phyloP scores from a whole-genome alignment of 2,888 invertebrate species.

The Metellina segmentata region DNA sequence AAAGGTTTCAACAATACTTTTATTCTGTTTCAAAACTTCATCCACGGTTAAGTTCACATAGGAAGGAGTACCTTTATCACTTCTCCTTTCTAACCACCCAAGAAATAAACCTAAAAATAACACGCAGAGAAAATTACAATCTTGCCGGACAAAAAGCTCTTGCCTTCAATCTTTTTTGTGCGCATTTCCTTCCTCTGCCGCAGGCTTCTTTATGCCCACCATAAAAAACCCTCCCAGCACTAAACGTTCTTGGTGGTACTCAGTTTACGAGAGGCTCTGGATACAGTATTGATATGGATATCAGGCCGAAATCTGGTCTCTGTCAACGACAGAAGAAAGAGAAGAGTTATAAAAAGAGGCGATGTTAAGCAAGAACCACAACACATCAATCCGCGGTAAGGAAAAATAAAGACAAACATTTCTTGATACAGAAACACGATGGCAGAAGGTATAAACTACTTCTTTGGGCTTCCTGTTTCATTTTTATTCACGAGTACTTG shows the following conservation, averaged over 20 bases:
- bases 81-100: too few species aligned
- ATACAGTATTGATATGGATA: conserved; percentile 43
- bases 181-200: neutral
- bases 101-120: neutral
- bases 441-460: too few species aligned
- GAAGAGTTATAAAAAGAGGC: too few species aligned
- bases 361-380: neutral
- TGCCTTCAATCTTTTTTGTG: neutral
- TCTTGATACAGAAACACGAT: too few species aligned
- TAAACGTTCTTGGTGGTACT: neutral
- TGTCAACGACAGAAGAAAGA: neutral
- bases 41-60: too few species aligned
- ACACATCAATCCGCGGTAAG: too few species aligned
- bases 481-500: too few species aligned
- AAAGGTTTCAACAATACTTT: too few species aligned
- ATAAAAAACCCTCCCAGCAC: conserved; percentile 24
- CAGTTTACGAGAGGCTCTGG: neutral
- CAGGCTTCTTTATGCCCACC: neutral
- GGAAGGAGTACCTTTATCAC: too few species aligned
- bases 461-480: too few species aligned
- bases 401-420: too few species aligned
- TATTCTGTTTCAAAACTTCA: too few species aligned
- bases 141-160: neutral
- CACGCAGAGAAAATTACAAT: neutral
- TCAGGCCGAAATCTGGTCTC: conserved; percentile 25